Conservation (phyloP, 2,113 vertebrate species). For the Trichechus manatus region DNA sequence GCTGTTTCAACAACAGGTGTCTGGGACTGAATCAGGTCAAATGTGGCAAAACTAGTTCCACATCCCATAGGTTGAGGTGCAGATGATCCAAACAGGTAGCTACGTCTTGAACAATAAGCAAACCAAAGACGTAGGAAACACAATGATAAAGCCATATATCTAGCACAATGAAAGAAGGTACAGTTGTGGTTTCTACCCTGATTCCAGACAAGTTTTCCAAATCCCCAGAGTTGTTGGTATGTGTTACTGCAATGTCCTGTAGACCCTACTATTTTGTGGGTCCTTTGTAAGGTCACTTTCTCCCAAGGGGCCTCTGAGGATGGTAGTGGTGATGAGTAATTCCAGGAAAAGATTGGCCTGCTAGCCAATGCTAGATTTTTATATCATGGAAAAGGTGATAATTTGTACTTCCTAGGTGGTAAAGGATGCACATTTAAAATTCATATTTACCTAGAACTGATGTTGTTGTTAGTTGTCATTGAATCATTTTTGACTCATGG, state of each 20-base stretch:
- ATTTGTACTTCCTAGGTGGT: background rate
- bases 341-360: background rate
- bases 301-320: background rate
- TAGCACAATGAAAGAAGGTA: background rate
- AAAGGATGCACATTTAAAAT: background rate
- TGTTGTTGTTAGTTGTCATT: background rate
- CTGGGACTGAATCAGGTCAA: constrained; percentile 25
- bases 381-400: background rate
- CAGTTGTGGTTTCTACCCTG: background rate
- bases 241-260: background rate
- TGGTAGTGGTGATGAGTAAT: background rate
- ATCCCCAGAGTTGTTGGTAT: background rate
- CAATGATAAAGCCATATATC: background rate
- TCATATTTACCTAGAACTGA: background rate
- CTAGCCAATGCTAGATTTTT: background rate
- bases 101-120: background rate
- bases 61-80: background rate
- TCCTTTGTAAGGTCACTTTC: background rate
- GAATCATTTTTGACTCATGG: background rate
- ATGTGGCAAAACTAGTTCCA: background rate
- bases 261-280: background rate
- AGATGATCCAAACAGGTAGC: background rate
- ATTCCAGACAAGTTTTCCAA: background rate
- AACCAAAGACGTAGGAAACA: background rate
- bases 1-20: background rate